A percentile compares a stretch with the other conserved stretches of the same genome.
Evolutionary conservation across 2,797 vertebrate genomes (phyloP).

Genomic region (Labeo calbasu): DNA sequence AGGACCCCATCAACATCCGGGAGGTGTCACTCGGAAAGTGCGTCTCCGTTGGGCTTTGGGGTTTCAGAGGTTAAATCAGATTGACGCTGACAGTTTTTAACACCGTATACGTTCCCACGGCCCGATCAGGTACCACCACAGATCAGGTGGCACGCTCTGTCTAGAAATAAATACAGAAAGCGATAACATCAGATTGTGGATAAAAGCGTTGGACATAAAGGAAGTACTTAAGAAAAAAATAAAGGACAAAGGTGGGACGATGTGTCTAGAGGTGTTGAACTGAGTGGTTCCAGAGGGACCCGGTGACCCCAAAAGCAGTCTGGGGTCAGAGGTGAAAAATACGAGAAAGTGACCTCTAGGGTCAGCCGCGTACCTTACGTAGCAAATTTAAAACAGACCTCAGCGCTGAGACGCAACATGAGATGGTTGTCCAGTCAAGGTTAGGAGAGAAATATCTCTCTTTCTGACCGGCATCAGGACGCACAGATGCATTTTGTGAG

Average conservation of each 20-base stretch:
- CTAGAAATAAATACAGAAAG: background rate
- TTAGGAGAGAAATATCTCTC: slow-evolving; percentile 39
- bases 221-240: slow-evolving; percentile 12
- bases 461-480: slow-evolving; percentile 28
- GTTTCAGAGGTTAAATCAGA: slow-evolving; percentile 52
- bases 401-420: slow-evolving; percentile 21
- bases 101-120: slow-evolving; percentile 51
- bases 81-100: slow-evolving; percentile 56
- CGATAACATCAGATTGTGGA: background rate
- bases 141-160: slow-evolving; percentile 35
- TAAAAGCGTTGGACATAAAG: background rate
- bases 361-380: slow-evolving; percentile 50
- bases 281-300: slow-evolving; percentile 54
- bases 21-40: slow-evolving; percentile 40
- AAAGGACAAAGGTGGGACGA: background rate
- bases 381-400: slow-evolving; percentile 61
- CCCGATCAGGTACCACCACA: slow-evolving; percentile 38
- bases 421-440: slow-evolving; percentile 3
- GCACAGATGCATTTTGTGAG: slow-evolving; percentile 45
- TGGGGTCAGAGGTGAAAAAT: slow-evolving; percentile 49
- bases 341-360: slow-evolving; percentile 41
- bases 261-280: slow-evolving; percentile 56
- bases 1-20: slow-evolving; percentile 44
- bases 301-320: slow-evolving; percentile 56
- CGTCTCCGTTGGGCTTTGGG: slow-evolving; percentile 15